Evolutionary conservation across 1,140 invertebrate genomes (phyloP), one percentile per base, ranked within the genome.

Genomic region (Eriosoma lanigerum): DNA sequence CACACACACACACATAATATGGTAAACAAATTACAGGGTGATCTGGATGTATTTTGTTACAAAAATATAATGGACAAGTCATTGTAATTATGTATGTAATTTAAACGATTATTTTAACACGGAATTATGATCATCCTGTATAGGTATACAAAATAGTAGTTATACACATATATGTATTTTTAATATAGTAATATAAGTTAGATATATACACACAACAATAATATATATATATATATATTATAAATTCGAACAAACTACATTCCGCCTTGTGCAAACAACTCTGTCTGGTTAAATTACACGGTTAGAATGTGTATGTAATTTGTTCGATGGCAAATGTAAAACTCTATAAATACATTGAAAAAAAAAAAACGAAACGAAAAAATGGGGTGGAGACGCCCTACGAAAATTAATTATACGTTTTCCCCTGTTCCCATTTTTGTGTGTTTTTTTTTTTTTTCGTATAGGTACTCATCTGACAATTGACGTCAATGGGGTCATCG

Each of bases 391-490:
- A 62, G 54, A 78, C 75, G 75, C 75, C 75, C 75, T 78, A 62
- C 75, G 75, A 78, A 78, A 78, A 78, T 78, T 78, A 78, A 78
- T 78, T 78, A 78, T 78, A 78, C 75, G 75, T 46, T 78, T 78
- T 78, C 75, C 24, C 75, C 29, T 13, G 68, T 46, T 52, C 46
- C 68, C 68, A n/a, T 78, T 78, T 60, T 60, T 66, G 3, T 44
- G 12, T 44, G 10, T 44, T 75, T 78, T 62, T 15, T 72, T 72
- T 52, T 46, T 38, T 44, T n/a, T 46, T 75, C 12, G 50, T 17
- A 10, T 32, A 9, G 17, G 26, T 60, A 78, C 75, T 78, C 75
- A 48, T 62, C 56, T 78, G 75, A 78, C 75, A 78, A 78, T 78
- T 78, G 75, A 78, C 75, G 75, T 78, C 75, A 48, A 78, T 78